phyloP scores from a whole-genome alignment of 2,888 invertebrate species.

The Hemistola chrysoprasaria region DNA sequence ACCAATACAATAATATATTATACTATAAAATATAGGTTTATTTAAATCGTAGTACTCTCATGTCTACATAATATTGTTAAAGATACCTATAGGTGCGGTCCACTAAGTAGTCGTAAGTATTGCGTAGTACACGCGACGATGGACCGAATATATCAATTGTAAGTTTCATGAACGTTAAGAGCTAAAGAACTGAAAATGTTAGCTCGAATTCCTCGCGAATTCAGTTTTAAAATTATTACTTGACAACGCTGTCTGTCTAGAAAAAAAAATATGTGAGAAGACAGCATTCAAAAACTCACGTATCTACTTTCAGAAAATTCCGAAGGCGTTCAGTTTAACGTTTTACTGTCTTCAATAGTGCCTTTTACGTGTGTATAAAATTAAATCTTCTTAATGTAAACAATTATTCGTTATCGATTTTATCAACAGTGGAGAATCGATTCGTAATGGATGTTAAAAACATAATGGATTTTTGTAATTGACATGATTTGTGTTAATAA shows the following conservation, averaged over 20 bases:
- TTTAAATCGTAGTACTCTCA: conserved; percentile 12
- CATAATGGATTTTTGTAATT: conserved; percentile 10
- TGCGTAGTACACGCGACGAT: conserved; percentile 13
- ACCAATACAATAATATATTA: too few species aligned
- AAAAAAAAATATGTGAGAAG: too few species aligned
- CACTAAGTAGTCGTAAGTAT: conserved; percentile 24
- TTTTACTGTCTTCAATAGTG: conserved; percentile 49
- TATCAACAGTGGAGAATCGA: conserved; percentile 18
- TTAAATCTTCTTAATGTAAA: conserved; percentile 33
- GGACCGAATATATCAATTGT: conserved; percentile 17
- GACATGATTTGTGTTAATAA: conserved; percentile 18
- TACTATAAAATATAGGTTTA: too few species aligned
- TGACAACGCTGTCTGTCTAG: conserved; percentile 2
- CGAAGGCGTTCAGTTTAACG: conserved; percentile 22
- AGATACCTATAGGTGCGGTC: conserved; percentile 12
- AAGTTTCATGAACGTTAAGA: conserved; percentile 15
- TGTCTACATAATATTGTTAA: conserved; percentile 14
- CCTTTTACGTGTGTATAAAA: conserved; percentile 43
- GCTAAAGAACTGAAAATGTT: conserved; percentile 15
- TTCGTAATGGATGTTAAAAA: conserved; percentile 19
- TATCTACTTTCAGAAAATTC: too few species aligned
- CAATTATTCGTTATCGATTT: conserved; percentile 28
- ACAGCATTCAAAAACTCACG: too few species aligned
- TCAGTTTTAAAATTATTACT: neutral
- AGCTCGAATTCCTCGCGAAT: neutral